phyloP scores from a whole-genome alignment of 2,113 vertebrate genomes.

The Barnardius zonarius region DNA sequence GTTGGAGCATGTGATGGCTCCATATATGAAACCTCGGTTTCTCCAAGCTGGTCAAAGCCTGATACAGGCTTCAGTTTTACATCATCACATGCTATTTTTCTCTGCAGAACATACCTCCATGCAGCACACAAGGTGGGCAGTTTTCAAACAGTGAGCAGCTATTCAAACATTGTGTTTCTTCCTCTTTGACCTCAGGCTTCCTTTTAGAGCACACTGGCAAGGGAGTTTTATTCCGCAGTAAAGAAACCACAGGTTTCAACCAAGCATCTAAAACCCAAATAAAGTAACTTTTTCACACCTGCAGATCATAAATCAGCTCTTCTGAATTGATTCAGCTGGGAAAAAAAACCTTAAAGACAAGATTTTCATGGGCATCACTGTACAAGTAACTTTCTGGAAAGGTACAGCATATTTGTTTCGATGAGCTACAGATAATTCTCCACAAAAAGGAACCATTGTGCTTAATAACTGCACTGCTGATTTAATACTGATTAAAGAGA shows the following conservation, averaged over 20 bases:
- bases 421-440: conserved; percentile 13
- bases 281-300: background rate
- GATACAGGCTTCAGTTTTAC: background rate
- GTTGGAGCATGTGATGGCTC: background rate
- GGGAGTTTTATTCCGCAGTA: background rate
- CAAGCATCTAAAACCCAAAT: background rate
- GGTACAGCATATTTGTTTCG: background rate
- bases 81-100: background rate
- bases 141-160: background rate
- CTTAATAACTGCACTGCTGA: conserved; percentile 22
- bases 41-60: background rate
- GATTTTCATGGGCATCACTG: background rate
- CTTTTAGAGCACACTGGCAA: background rate
- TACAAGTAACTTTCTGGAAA: background rate
- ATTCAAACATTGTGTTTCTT: background rate
- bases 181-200: background rate
- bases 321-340: background rate
- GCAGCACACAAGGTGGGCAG: background rate
- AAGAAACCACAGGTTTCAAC: background rate
- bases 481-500: conserved; percentile 61
- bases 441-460: conserved; percentile 13
- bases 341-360: background rate
- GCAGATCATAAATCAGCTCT: background rate
- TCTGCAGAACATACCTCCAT: background rate
- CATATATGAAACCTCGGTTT: background rate